phyloP scores from a whole-genome alignment of 2,113 vertebrate species.

The Onychostoma macrolepis region DNA sequence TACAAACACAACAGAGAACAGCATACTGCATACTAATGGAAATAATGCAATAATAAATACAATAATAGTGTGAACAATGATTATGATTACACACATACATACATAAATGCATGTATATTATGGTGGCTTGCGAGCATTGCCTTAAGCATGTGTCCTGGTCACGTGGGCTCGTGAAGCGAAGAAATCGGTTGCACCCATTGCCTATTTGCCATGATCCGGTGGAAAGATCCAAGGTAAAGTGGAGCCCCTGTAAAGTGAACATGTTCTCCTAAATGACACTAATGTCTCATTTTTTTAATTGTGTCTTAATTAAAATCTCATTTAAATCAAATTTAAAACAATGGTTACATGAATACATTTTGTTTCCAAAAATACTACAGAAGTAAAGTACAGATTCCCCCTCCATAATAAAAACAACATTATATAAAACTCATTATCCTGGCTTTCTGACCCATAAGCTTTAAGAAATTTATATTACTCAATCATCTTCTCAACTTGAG shows the following conservation, averaged over 20 bases:
- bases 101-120: background rate
- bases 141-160: background rate
- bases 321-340: background rate
- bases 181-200: background rate
- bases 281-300: background rate
- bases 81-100: background rate
- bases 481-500: background rate
- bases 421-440: background rate
- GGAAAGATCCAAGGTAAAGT: background rate
- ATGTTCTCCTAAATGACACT: background rate
- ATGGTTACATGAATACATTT: background rate
- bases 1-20: constrained; percentile 4
- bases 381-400: background rate
- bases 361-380: background rate
- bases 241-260: background rate
- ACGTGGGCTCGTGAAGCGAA: background rate
- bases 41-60: background rate
- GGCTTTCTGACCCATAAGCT: background rate
- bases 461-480: background rate
- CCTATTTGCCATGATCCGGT: background rate
- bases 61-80: background rate
- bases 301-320: background rate
- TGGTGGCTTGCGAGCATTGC: constrained; percentile 3
- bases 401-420: background rate
- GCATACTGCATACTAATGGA: background rate